Base-by-base conservation (phyloP, 1,140 invertebrate genomes). In the Drosophila bocki region DNA sequence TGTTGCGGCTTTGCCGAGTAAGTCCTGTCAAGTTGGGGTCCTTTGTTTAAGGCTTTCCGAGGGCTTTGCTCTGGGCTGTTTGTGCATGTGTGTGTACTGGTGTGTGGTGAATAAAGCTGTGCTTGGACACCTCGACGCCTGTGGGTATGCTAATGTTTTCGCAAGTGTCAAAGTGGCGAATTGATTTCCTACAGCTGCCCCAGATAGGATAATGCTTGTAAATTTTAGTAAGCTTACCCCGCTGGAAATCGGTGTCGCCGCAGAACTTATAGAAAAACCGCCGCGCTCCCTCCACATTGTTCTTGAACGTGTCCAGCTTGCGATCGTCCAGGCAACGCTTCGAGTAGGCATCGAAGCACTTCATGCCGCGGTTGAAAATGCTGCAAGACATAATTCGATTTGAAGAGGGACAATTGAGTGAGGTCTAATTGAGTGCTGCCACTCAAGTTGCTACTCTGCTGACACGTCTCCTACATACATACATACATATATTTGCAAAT, bases 181-280 rank as follows among this genome's bases (percentile, higher is more conserved):
- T 57, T 63, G 58, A 56, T 50, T 41, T 41, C 3, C 9, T 19
- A n/a, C 39, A 19, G 37, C 9, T 41, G 6, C 32, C 41, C 8
- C 26, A 19, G n/a, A 41, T 26, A 26, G 44, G 17, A 29, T 32
- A 29, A 35, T 33, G 17, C 39, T 44, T n/a, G 26, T 64, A 22
- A 33, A 15, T 26, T 33, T 37, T 7, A 7, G 3, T 45, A 33
- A 37, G 19, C 77, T 82, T 68, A 92, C 91, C 91, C 53, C 82
- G 58, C 68, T 92, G 91, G 54, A 92, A 92, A 5, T 83, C 80
- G 11, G 63, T 47, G 58, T 92, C 91, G 13, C 70, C 65, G 17
- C 91, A 92, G 53, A 92, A 92, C 54, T 92, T 92, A 12, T 72
- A 75, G 41, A 92, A 91, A 57, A 92, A 92, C 32, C 69, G 78